Conservation (phyloP, 2,888 invertebrate species). For the Himalopsyche anomala region DNA sequence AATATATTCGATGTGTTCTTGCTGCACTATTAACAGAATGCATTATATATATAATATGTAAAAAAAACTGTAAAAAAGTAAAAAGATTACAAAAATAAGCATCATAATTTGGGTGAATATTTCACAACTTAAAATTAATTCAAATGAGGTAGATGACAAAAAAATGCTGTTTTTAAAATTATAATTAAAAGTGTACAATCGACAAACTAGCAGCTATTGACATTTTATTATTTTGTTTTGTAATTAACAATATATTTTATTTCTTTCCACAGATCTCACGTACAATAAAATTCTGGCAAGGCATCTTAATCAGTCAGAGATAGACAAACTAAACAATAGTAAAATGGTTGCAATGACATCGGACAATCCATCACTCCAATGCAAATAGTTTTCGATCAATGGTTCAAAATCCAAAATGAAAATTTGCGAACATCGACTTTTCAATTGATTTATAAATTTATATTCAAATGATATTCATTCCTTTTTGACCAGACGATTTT, state of each 20-base stretch:
- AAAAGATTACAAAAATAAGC: slow-evolving; percentile 29
- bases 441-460: too few species aligned
- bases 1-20: neutral
- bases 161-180: neutral
- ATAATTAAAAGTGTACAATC: neutral
- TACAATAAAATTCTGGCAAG: slow-evolving; percentile 42
- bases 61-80: neutral
- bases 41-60: neutral
- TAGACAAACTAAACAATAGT: slow-evolving; percentile 36
- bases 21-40: neutral
- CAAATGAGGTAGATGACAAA: slow-evolving; percentile 29
- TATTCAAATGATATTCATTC: too few species aligned
- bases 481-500: too few species aligned
- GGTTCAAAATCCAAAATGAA: too few species aligned
- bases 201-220: neutral
- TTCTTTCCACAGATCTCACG: slow-evolving; percentile 3
- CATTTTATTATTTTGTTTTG: slow-evolving; percentile 28
- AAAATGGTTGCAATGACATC: too few species aligned
- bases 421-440: too few species aligned
- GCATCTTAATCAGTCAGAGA: slow-evolving; percentile 43
- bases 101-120: neutral
- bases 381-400: too few species aligned
- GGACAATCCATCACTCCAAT: too few species aligned
- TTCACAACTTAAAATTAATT: neutral
- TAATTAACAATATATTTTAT: slow-evolving; percentile 27